These are phyloP conservation scores for Muntiacus muntjak DNA, from an alignment of 2,113 vertebrate species.

Conservation along the genomic window DNA sequence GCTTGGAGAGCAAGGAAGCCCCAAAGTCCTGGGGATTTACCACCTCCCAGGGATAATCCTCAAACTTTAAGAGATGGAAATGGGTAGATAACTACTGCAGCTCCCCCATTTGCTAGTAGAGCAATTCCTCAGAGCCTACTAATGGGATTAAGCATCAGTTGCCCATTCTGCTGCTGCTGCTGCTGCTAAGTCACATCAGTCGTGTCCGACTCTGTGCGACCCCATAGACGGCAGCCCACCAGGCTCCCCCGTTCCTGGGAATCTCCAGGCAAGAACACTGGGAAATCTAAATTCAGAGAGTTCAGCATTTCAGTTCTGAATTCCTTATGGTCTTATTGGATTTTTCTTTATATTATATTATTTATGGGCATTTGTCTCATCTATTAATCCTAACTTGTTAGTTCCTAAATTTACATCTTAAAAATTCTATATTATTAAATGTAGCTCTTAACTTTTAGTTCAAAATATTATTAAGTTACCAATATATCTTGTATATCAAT, in stretches of 20 bases:
- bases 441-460: background rate
- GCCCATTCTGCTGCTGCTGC: too few species aligned
- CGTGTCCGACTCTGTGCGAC: accelerated
- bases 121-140: background rate
- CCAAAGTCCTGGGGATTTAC: background rate
- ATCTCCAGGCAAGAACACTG: too few species aligned
- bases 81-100: background rate
- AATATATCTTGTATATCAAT: background rate
- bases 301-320: background rate
- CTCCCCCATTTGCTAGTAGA: background rate
- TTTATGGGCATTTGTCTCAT: background rate
- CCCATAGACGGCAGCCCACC: accelerated
- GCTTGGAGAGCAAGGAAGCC: background rate
- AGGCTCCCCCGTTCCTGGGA: too few species aligned
- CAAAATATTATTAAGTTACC: conserved; percentile 1
- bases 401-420: background rate
- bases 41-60: background rate
- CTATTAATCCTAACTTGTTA: background rate
- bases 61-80: background rate
- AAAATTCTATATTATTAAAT: background rate
- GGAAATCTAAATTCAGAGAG: background rate
- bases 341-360: conserved; percentile 5
- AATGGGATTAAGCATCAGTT: background rate
- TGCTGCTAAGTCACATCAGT: too few species aligned
- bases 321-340: background rate